phyloP scores from a whole-genome alignment of 2,797 vertebrate genomes.

The Melanotaenia pygmaea region DNA sequence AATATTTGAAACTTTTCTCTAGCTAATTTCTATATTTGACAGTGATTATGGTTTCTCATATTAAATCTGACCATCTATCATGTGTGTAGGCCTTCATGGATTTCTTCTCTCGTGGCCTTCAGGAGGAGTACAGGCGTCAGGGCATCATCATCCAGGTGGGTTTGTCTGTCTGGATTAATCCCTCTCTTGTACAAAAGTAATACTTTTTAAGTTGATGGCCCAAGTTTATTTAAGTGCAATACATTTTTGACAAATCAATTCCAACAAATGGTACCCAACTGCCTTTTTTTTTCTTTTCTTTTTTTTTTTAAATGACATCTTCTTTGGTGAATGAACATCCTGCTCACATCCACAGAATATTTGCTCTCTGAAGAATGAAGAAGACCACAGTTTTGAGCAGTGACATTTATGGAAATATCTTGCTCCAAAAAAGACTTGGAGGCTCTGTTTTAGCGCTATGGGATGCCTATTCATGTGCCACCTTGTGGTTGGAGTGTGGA shows the following conservation, averaged over 20 bases:
- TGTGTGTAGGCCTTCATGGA: slow-evolving; percentile 90
- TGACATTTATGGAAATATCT: slow-evolving; percentile 11
- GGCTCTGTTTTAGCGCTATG: slow-evolving; percentile 53
- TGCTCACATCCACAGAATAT: background rate
- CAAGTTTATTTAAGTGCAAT: too few relatives aligned
- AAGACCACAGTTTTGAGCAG: background rate
- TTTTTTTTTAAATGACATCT: background rate
- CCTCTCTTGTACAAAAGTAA: background rate
- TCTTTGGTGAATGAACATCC: background rate
- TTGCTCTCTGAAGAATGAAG: background rate
- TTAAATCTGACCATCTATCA: background rate
- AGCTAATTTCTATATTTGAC: background rate
- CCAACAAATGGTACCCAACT: background rate
- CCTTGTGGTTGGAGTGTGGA: slow-evolving; percentile 43
- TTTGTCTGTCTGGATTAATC: background rate
- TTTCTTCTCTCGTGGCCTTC: slow-evolving; percentile 92
- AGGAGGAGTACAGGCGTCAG: slow-evolving; percentile 91
- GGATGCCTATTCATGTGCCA: slow-evolving; percentile 28
- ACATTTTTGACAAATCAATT: background rate
- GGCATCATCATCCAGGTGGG: slow-evolving; percentile 95
- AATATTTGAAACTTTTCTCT: background rate
- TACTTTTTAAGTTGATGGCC: background rate
- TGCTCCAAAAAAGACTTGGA: slow-evolving; percentile 22
- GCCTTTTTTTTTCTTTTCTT: too few relatives aligned
- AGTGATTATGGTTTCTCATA: background rate